Conservation (phyloP, 2,888 invertebrate species). For the Idaea straminata region DNA sequence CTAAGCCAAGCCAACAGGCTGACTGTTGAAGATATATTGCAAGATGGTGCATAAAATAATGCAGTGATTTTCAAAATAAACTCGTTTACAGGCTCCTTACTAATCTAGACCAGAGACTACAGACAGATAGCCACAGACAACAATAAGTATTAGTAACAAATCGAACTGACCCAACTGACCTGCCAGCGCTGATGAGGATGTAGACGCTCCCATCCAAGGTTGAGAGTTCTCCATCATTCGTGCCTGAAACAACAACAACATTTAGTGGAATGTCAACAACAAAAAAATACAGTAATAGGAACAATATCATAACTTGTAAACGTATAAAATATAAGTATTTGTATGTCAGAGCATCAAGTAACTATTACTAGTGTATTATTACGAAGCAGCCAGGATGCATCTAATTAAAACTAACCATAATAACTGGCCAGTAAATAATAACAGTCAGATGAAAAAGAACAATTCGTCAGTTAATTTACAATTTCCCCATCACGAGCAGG, state of each 20-base stretch:
- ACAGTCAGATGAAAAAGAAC: conserved; percentile 74
- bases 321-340: neutral
- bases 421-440: conserved; percentile 50
- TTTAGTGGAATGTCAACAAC: neutral
- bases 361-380: neutral
- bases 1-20: too few species aligned
- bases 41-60: neutral
- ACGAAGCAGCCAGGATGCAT: conserved; percentile 26
- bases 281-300: neutral
- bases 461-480: conserved; percentile 71
- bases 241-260: conserved; percentile 82
- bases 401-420: conserved; percentile 36
- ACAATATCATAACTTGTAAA: neutral
- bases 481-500: conserved; percentile 68
- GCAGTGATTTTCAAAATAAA: too few species aligned
- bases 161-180: conserved; percentile 83
- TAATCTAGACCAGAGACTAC: neutral
- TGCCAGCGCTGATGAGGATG: conserved; percentile 93
- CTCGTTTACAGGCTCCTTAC: neutral
- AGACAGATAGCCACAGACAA: neutral
- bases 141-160: conserved; percentile 28
- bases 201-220: conserved; percentile 94
- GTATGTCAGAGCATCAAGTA: too few species aligned
- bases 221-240: conserved; percentile 95
- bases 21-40: neutral